These are phyloP conservation scores for Eunapius fragilis DNA, from an alignment of 37 sponge, comb jelly and placozoan species.

Conservation along the genomic window DNA sequence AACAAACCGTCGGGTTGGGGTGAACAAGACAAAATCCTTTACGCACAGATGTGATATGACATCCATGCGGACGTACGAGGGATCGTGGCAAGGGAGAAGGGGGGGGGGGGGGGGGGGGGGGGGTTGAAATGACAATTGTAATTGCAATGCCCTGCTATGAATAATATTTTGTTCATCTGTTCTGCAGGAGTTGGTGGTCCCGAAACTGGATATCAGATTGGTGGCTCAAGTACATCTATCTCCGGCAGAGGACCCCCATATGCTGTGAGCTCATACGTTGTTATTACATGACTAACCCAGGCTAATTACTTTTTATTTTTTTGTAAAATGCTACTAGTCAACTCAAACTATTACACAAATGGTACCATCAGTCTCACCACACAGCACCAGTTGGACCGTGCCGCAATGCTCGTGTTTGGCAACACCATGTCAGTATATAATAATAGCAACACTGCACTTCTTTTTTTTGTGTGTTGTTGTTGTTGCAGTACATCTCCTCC, in stretches of 20 bases:
- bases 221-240: slow-evolving; percentile 79
- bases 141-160: background rate
- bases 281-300: too few relatives aligned
- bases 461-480: too few relatives aligned
- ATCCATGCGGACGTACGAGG: too few relatives aligned
- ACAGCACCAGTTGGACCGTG: slow-evolving; percentile 53
- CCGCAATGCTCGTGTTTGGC: slow-evolving; percentile 32
- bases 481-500: too few relatives aligned
- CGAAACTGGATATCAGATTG: slow-evolving; percentile 72
- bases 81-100: too few relatives aligned
- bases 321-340: slow-evolving; percentile 27
- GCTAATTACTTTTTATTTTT: too few relatives aligned
- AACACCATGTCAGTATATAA: slow-evolving; percentile 29
- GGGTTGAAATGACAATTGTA: too few relatives aligned
- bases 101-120: too few relatives aligned
- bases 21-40: too few relatives aligned
- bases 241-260: slow-evolving; percentile 57
- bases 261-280: slow-evolving; percentile 55
- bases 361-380: background rate
- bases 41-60: too few relatives aligned
- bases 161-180: background rate
- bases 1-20: too few relatives aligned
- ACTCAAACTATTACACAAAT: slow-evolving; percentile 75
- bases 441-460: too few relatives aligned
- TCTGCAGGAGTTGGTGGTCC: slow-evolving; percentile 41